Percentiles rank a stretch among this genome's conserved stretches.
These are phyloP conservation scores for Poecilobothrus nobilitatus DNA, from an alignment of 2,888 invertebrate genomes.

Conservation along the genomic window DNA sequence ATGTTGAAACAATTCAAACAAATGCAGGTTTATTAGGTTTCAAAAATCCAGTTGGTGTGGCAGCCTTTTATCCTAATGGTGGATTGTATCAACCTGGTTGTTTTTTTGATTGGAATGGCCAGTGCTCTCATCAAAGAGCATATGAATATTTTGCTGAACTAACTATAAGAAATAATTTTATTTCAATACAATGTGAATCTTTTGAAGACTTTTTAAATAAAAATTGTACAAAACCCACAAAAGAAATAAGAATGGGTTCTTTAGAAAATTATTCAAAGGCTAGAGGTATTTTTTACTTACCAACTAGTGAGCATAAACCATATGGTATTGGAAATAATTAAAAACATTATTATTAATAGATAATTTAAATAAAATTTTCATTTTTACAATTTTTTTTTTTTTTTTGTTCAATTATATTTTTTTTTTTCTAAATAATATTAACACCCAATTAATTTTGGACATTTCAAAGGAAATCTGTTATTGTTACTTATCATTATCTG, in stretches of 20 bases:
- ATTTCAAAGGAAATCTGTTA: no score
- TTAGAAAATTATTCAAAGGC: not conserved
- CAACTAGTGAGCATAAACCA: not conserved
- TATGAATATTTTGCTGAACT: constrained; percentile 45
- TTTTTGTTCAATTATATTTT: no score
- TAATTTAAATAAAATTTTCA: no score
- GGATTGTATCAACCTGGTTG: constrained; percentile 49
- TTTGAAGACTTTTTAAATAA: constrained; percentile 32
- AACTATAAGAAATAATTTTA: constrained; percentile 31
- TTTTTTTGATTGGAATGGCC: constrained; percentile 37
- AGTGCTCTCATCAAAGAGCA: constrained; percentile 45
- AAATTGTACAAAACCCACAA: not conserved
- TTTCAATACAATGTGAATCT: constrained; percentile 27
- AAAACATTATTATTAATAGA: not conserved
- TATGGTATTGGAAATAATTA: not conserved
- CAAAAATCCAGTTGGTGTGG: constrained; percentile 39
- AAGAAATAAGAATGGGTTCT: not conserved
- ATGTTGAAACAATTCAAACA: constrained; percentile 40
- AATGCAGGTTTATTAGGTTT: constrained; percentile 34
- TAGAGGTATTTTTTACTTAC: constrained; percentile 7
- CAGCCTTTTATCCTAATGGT: constrained; percentile 49
- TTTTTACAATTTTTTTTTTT: no score
- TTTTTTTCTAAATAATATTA: no score
- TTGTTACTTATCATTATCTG: no score
- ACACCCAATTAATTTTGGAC: no score